Evolutionary conservation across 1,140 invertebrate species (phyloP).

Genomic region (Zaprionus camerounensis): DNA sequence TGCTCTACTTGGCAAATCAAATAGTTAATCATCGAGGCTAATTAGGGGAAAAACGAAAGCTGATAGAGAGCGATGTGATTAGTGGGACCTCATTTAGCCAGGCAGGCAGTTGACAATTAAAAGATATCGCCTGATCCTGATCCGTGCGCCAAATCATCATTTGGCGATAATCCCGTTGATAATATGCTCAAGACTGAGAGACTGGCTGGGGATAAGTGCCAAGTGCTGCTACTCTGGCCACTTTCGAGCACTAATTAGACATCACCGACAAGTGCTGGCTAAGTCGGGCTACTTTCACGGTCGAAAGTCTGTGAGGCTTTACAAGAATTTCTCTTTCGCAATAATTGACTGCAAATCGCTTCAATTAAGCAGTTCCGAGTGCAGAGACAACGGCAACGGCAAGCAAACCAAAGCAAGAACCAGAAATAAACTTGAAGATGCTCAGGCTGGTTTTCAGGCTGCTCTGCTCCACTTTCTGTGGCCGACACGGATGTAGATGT

Average conservation of each 20-base stretch:
- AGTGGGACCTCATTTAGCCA: constrained; percentile 33
- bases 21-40: constrained; percentile 25
- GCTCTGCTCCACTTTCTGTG: constrained; percentile 72
- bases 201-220: background rate
- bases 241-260: constrained; percentile 63
- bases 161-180: background rate
- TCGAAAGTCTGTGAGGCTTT: constrained; percentile 64
- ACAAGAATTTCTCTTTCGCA: constrained; percentile 79
- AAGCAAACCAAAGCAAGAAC: constrained; percentile 48
- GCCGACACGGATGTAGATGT: constrained; percentile 71
- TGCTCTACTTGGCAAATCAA: constrained; percentile 52
- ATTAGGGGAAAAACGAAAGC: constrained; percentile 54
- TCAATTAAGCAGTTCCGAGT: constrained; percentile 73
- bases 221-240: constrained; percentile 19
- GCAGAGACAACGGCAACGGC: constrained; percentile 42
- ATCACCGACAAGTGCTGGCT: constrained; percentile 16
- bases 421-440: constrained; percentile 59
- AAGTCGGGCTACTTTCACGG: constrained; percentile 63
- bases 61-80: constrained; percentile 23
- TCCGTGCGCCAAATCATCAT: background rate
- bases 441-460: constrained; percentile 62
- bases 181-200: background rate
- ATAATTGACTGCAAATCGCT: constrained; percentile 78
- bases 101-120: constrained; percentile 60
- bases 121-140: constrained; percentile 35